These are phyloP conservation scores for Epistrophella euchroma DNA, from an alignment of 2,888 invertebrate species.

Conservation along the genomic window DNA sequence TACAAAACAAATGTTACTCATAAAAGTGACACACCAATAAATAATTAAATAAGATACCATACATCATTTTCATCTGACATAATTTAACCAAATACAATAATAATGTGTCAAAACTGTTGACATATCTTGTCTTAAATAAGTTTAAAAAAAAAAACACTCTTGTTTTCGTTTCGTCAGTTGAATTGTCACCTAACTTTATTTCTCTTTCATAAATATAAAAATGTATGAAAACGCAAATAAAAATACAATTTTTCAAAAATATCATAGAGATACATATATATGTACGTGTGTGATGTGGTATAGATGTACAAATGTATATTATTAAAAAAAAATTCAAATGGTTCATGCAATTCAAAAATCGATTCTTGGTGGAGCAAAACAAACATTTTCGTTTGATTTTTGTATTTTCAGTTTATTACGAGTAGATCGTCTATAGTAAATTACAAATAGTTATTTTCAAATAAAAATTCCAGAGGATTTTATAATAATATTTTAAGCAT, in stretches of 20 bases:
- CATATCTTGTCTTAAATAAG: constrained; percentile 23
- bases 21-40: not conserved
- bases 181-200: constrained; percentile 57
- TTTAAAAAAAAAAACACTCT: constrained; percentile 10
- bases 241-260: not conserved
- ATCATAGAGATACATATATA: not conserved
- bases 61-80: not conserved
- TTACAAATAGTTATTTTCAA: constrained; percentile 48
- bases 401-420: not conserved
- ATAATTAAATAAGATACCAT: constrained; percentile 18
- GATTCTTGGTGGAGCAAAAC: constrained; percentile 65
- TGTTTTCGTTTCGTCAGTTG: constrained; percentile 43
- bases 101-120: constrained; percentile 36
- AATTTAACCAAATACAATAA: not conserved
- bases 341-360: constrained; percentile 64
- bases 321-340: constrained; percentile 10
- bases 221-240: not conserved
- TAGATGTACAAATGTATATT: not conserved
- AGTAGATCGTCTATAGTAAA: constrained; percentile 2
- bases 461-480: constrained; percentile 51
- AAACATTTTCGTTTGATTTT: constrained; percentile 45
- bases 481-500: not conserved
- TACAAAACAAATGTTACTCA: not conserved
- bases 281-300: too few relatives aligned
- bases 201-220: constrained; percentile 24